phyloP scores from a whole-genome alignment of 1,140 invertebrate species.

The Aphaenogaster ashmeadi region DNA sequence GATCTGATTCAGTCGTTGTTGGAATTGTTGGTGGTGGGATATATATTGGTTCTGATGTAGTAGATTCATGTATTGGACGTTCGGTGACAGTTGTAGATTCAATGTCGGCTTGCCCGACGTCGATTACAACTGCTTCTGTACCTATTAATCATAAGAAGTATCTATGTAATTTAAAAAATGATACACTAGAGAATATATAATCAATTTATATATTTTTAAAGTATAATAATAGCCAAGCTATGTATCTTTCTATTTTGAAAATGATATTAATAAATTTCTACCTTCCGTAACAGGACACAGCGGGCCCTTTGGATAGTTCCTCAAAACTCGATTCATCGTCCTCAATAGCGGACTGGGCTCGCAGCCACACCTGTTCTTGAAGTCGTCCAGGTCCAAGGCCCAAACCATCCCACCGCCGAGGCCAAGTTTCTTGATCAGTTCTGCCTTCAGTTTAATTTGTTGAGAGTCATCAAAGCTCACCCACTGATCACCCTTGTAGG shows the following conservation, averaged over 20 bases:
- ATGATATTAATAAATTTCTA: constrained; percentile 64
- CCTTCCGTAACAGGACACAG: constrained; percentile 79
- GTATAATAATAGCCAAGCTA: background rate
- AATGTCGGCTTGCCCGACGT: constrained; percentile 5
- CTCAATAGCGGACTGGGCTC: constrained; percentile 93
- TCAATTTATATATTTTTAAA: constrained; percentile 9
- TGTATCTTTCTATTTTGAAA: constrained; percentile 59
- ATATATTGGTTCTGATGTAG: constrained; percentile 70
- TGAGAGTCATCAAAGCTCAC: constrained; percentile 90
- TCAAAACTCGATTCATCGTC: constrained; percentile 92
- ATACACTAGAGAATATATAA: background rate
- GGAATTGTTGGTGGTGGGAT: constrained; percentile 53
- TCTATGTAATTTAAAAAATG: background rate
- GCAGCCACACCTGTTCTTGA: constrained; percentile 92
- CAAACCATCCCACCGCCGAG: constrained; percentile 96
- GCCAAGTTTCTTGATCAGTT: constrained; percentile 92
- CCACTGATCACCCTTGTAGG: constrained; percentile 90
- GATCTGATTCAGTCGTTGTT: constrained; percentile 39
- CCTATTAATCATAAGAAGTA: background rate
- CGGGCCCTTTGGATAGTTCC: constrained; percentile 88
- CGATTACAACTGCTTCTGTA: constrained; percentile 35
- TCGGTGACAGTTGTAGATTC: constrained; percentile 44
- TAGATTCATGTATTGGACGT: constrained; percentile 53
- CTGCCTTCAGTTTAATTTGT: constrained; percentile 89
- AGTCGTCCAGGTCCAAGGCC: constrained; percentile 96